Conservation (phyloP, 2,888 invertebrate species). For the Heliconius sara region DNA sequence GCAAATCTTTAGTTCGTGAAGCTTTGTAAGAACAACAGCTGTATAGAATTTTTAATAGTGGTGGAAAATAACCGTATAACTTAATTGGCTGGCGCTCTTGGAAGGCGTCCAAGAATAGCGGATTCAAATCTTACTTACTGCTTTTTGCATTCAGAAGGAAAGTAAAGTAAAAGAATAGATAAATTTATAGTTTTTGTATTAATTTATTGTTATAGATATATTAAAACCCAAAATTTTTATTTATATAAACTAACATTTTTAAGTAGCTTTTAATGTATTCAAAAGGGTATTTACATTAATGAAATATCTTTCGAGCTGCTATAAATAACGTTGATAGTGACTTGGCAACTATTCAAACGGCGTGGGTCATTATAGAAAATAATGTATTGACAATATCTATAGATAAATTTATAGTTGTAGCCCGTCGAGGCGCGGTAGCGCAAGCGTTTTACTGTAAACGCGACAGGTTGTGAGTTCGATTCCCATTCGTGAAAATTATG, state of each 20-base stretch:
- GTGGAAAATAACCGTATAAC: background rate
- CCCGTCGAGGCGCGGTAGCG: too few relatives aligned
- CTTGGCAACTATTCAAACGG: conserved; percentile 9
- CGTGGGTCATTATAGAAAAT: conserved; percentile 7
- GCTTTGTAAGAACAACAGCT: background rate
- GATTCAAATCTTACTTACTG: conserved; percentile 7
- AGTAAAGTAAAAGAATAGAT: background rate
- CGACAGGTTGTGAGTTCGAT: too few relatives aligned
- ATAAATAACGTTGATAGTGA: conserved; percentile 13
- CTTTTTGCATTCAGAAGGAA: background rate
- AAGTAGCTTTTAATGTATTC: background rate
- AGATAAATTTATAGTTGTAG: background rate
- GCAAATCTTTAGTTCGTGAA: background rate
- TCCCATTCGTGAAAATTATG: too few relatives aligned
- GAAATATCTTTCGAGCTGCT: background rate
- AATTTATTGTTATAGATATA: too few relatives aligned
- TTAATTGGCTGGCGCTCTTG: conserved; percentile 14
- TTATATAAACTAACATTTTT: too few relatives aligned
- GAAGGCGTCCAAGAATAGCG: conserved; percentile 2
- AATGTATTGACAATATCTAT: background rate
- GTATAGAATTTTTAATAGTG: background rate
- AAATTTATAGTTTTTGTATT: background rate
- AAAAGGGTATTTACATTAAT: background rate
- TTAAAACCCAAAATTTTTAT: too few relatives aligned
- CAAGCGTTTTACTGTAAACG: too few relatives aligned